Conservation (phyloP, 2,888 invertebrate genomes). For the Pantelozetes paolii region DNA sequence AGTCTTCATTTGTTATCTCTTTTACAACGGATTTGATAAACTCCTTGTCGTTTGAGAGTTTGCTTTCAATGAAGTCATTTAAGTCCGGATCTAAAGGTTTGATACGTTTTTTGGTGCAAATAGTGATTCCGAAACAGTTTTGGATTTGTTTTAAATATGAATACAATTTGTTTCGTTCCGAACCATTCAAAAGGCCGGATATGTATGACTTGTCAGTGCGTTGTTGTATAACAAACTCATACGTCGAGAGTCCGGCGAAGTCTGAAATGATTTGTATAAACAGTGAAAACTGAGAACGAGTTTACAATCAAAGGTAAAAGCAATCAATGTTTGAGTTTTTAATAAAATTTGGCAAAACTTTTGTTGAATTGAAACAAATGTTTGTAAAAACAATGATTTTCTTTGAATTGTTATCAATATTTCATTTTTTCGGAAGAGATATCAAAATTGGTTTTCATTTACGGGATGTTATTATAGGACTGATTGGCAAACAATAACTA, state of each 20-base stretch:
- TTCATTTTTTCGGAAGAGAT: no score
- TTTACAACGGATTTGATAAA: neutral
- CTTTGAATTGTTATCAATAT: no score
- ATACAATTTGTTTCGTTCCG: neutral
- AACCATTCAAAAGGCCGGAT: neutral
- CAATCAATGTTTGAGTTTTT: no score
- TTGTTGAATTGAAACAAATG: no score
- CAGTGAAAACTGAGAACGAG: no score
- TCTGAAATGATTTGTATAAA: no score
- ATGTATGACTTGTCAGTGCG: slow-evolving; percentile 38
- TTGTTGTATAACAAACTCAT: slow-evolving; percentile 69
- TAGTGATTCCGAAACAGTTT: neutral
- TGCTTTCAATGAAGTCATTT: neutral
- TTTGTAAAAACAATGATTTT: no score
- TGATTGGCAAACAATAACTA: no score
- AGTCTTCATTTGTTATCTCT: neutral
- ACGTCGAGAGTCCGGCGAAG: slow-evolving; percentile 76
- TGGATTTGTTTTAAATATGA: neutral
- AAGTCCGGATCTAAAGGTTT: neutral
- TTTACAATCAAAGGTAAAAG: no score
- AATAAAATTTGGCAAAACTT: no score
- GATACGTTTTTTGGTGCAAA: slow-evolving; percentile 7
- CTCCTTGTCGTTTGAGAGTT: neutral
- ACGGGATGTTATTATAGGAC: no score
- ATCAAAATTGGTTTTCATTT: no score